A percentile compares a stretch with the other conserved stretches of the same genome.
phyloP scores from a whole-genome alignment of 1,140 invertebrate species.

The Apocrypta bakeri region DNA sequence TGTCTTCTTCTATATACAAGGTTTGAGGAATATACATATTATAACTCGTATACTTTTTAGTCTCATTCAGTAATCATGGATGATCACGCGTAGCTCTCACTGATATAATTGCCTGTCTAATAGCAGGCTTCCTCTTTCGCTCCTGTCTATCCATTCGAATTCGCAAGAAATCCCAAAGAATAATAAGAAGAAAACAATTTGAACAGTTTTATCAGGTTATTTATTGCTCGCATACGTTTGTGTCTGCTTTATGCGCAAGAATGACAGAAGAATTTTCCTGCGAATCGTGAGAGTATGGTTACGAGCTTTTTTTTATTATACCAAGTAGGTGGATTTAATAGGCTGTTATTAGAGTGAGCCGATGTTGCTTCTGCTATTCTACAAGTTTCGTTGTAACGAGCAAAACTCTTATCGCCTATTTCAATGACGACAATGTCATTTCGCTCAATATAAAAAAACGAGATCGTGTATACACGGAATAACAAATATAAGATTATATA shows the following conservation, averaged over 20 bases:
- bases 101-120: slow-evolving; percentile 60
- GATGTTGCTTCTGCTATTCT: no score
- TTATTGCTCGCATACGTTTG: neutral
- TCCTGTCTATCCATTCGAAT: neutral
- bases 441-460: neutral
- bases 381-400: neutral
- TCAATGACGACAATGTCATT: neutral
- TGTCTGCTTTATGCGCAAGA: neutral
- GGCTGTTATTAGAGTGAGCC: neutral
- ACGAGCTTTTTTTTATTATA: neutral
- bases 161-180: neutral
- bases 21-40: neutral
- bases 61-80: slow-evolving; percentile 15
- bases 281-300: neutral
- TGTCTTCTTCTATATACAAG: neutral
- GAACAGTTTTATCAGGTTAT: neutral
- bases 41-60: neutral
- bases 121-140: slow-evolving; percentile 40
- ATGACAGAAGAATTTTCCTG: neutral
- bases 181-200: neutral
- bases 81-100: slow-evolving; percentile 50
- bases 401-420: neutral
- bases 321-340: neutral
- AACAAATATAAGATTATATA: neutral
- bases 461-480: neutral